phyloP scores from a whole-genome alignment of 2,797 vertebrate species.

The Leptatherina wallacei region DNA sequence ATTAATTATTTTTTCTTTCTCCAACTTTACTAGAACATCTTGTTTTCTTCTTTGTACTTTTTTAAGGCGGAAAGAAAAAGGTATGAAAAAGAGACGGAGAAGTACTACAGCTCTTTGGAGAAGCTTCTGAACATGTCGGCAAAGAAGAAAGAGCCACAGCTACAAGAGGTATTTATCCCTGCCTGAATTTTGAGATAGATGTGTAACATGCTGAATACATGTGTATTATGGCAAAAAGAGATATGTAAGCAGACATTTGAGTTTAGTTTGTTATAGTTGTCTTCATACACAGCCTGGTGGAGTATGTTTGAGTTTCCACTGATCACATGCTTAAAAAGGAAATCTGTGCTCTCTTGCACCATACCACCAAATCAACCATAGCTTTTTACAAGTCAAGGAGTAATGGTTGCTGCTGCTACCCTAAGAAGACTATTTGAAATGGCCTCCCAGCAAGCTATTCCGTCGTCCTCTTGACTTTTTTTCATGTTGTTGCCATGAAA shows the following conservation, averaged over 20 bases:
- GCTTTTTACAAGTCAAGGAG: conserved; percentile 29
- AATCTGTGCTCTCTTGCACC: conserved; percentile 58
- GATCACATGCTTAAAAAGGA: conserved; percentile 67
- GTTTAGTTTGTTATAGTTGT: conserved; percentile 44
- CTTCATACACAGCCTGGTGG: conserved; percentile 33
- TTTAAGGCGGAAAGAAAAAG: conserved; percentile 93
- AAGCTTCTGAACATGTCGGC: conserved; percentile 96
- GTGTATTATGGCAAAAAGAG: conserved; percentile 17
- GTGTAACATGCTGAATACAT: conserved; percentile 7
- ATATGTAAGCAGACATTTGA: conserved; percentile 24
- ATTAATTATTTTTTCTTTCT: not conserved
- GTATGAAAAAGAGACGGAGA: conserved; percentile 98
- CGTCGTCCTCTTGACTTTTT: conserved; percentile 4
- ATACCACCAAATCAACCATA: conserved; percentile 39
- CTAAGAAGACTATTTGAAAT: conserved; percentile 11
- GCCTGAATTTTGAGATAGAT: conserved; percentile 14
- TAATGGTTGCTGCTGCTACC: not conserved
- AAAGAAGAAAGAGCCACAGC: conserved; percentile 97
- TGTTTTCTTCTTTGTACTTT: not conserved
- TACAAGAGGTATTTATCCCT: conserved; percentile 90
- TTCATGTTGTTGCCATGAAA: conserved; percentile 57
- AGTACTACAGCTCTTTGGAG: conserved; percentile 95
- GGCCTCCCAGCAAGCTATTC: not conserved
- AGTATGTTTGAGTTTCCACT: conserved; percentile 60
- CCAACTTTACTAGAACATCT: not conserved